Evolutionary conservation across 2,797 vertebrate genomes (phyloP).

Genomic region (Linurgus olivaceus): DNA sequence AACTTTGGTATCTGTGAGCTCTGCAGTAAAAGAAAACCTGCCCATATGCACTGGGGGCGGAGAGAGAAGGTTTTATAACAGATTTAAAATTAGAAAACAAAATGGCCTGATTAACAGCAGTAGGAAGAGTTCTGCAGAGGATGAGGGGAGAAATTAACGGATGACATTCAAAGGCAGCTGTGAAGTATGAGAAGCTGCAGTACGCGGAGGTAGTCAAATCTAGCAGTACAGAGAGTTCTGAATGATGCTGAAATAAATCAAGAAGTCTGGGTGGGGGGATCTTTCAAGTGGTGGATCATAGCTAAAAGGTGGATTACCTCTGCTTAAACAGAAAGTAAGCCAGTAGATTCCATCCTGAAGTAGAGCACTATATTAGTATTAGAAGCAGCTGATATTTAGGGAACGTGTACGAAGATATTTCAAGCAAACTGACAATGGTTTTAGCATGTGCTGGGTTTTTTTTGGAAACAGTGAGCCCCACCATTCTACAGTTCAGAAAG

Average conservation of each 20-base stretch:
- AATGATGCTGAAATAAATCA: slow-evolving; percentile 60
- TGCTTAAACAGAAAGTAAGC: background rate
- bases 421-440: background rate
- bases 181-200: slow-evolving; percentile 64
- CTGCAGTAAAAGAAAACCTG: slow-evolving; percentile 59
- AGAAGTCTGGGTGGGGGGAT: background rate
- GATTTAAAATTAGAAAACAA: slow-evolving; percentile 75
- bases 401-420: background rate
- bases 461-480: background rate
- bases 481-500: background rate
- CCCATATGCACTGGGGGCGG: slow-evolving; percentile 71
- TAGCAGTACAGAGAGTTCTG: slow-evolving; percentile 59
- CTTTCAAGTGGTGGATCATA: background rate
- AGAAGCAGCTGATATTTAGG: background rate
- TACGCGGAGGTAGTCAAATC: slow-evolving; percentile 58
- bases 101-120: slow-evolving; percentile 71
- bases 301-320: slow-evolving; percentile 2
- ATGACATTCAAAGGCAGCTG: slow-evolving; percentile 69
- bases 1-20: slow-evolving; percentile 41
- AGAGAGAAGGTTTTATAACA: slow-evolving; percentile 70
- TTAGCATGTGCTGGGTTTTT: background rate
- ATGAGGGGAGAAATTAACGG: slow-evolving; percentile 67
- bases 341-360: background rate
- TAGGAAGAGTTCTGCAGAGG: slow-evolving; percentile 68
- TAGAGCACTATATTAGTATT: background rate